Percentiles rank a stretch among this genome's conserved stretches.
Conservation (phyloP, 1,140 invertebrate species). For the Tribolium castaneum region DNA sequence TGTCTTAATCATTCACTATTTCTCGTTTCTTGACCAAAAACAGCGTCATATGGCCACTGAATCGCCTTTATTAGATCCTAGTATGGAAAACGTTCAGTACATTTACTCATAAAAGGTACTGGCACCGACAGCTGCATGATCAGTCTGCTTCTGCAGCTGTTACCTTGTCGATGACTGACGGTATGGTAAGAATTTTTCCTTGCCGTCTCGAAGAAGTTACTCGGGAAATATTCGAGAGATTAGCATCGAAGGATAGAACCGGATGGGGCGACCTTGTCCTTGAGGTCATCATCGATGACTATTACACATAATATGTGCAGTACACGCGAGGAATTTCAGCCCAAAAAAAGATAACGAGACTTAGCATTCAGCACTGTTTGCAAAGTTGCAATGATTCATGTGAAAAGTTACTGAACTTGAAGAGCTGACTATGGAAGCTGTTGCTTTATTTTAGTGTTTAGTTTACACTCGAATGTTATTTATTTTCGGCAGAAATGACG, state of each 20-base stretch:
- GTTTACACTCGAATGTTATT: not conserved
- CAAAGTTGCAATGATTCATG: not conserved
- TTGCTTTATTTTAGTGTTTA: not conserved
- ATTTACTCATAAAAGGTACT: slow-evolving; percentile 32
- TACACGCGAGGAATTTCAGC: not conserved
- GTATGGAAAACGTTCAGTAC: slow-evolving; percentile 6
- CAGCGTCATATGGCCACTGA: not conserved
- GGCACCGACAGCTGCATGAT: slow-evolving; percentile 24
- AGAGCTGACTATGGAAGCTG: not conserved
- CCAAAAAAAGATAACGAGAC: not conserved
- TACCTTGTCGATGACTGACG: not conserved
- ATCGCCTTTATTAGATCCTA: not conserved
- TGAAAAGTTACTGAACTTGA: not conserved
- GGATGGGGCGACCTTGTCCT: slow-evolving; percentile 24
- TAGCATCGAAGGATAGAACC: slow-evolving; percentile 16
- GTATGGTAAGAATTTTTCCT: slow-evolving; percentile 27
- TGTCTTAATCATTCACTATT: not conserved
- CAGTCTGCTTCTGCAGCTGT: slow-evolving; percentile 27
- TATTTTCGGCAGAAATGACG: slow-evolving; percentile 4
- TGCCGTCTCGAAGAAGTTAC: not conserved
- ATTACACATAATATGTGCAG: not conserved
- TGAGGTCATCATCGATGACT: slow-evolving; percentile 12
- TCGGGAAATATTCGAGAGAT: slow-evolving; percentile 16
- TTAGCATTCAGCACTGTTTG: not conserved
- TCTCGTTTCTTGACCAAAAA: not conserved